Base-by-base conservation (phyloP, 2,888 invertebrate species). In the Ormyrus pomaceus region DNA sequence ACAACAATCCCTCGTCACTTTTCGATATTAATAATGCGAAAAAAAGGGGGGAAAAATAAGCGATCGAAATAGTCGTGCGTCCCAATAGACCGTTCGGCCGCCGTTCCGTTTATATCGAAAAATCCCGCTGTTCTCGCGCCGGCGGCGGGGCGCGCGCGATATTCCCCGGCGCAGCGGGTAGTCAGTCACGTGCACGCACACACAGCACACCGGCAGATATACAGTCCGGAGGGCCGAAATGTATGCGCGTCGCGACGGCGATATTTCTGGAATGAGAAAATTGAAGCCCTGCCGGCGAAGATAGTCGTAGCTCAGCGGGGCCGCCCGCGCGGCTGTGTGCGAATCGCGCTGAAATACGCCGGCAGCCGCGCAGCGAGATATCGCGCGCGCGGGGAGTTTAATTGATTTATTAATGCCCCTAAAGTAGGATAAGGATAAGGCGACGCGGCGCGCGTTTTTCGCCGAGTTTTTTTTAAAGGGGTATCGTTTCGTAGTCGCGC, bases 291-390 rank as follows among this genome's bases (percentile, higher is more conserved):
- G 83, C 81, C 82, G 83, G 77, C 11, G 64, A 66, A 81, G 82
- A 80, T 80, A 82, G 78, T 72, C 50, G 70, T 34, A 34, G 34
- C 4, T 34, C 34, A 34, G 34, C 34, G 13, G 4, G 34, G 4
- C 19, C 4, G 34, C 34, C 3, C 34, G 77, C 78, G 69, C 62
- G 19, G 19, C 2, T 61, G 8, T 46, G 59, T 5, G 77, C 80
- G 83, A 83, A 84, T 84, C 81, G 83, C 82, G 74, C 66, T 81
- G 79, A 81, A 83, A 83, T 82, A 82, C 79, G 75, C 73, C 13
- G 13, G 65, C 50, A 50, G 7, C 6, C 19, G 8, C 6, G 4
- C n/a, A 51, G 53, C 55, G 55, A 45, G 68, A 53, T 68, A 55
- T 13, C 13, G 13, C n/a, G 61, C 34, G 34, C 48, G 64, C 48